Conservation (phyloP, 2,797 vertebrate species). For the Carduelis carduelis region DNA sequence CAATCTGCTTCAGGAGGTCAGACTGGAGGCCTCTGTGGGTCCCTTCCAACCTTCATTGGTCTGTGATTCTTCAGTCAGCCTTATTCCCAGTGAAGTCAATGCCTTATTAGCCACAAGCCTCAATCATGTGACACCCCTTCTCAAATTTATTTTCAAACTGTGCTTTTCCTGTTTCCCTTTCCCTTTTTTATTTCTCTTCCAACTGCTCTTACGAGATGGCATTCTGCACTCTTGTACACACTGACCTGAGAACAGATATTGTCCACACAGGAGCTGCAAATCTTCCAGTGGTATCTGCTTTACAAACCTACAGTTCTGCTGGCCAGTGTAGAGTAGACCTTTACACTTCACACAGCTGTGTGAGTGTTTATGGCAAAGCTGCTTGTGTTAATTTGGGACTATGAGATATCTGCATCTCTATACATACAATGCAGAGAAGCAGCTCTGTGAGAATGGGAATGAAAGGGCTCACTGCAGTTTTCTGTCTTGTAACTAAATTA, state of each 20-base stretch:
- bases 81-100: neutral
- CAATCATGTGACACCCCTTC: neutral
- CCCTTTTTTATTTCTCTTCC: neutral
- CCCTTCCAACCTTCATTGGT: rapidly evolving
- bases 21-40: neutral
- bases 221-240: neutral
- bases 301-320: neutral
- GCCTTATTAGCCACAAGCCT: neutral
- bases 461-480: neutral
- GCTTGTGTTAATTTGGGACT: neutral
- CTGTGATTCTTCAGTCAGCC: neutral
- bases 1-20: neutral
- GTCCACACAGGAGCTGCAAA: neutral
- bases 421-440: neutral
- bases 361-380: neutral
- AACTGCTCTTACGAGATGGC: neutral
- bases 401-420: neutral
- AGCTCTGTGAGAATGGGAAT: neutral
- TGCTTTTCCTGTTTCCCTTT: neutral
- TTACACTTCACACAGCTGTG: neutral
- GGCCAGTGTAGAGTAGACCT: neutral
- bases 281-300: neutral
- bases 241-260: neutral
- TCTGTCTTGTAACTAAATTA: neutral
- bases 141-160: neutral